A percentile compares a stretch with the other conserved stretches of the same genome.
These are phyloP conservation scores for Piprites chloris DNA, from an alignment of 2,113 vertebrate genomes.

Conservation along the genomic window DNA sequence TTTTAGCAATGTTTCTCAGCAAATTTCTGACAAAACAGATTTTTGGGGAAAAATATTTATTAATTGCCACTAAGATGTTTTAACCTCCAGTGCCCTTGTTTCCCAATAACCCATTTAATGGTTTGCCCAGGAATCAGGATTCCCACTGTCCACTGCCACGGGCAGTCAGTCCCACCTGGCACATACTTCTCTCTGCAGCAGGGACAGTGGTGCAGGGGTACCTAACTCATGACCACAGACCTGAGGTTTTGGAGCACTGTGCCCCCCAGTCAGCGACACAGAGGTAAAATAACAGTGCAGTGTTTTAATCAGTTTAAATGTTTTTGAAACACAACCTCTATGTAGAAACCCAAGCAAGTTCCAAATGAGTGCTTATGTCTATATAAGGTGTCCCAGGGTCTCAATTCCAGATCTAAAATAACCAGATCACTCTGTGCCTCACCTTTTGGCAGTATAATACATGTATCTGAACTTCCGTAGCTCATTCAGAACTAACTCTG, in stretches of 20 bases:
- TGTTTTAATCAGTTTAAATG: not conserved
- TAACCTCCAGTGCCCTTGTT: not conserved
- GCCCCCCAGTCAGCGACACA: not conserved
- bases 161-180: not conserved
- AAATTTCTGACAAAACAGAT: not conserved
- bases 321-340: accelerated
- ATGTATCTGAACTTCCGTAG: not conserved
- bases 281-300: not conserved
- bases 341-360: accelerated
- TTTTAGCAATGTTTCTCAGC: not conserved
- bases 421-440: not conserved
- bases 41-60: not conserved
- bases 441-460: not conserved
- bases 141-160: not conserved
- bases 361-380: not conserved
- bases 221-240: accelerated
- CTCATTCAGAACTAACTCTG: not conserved
- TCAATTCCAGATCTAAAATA: not conserved
- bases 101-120: not conserved
- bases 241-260: not conserved
- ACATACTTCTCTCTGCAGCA: not conserved
- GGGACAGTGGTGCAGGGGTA: not conserved
- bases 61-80: not conserved
- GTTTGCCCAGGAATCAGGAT: not conserved
- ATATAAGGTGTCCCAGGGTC: not conserved